Conservation (phyloP, 1,140 invertebrate species). For the Calycopis cecrops region DNA sequence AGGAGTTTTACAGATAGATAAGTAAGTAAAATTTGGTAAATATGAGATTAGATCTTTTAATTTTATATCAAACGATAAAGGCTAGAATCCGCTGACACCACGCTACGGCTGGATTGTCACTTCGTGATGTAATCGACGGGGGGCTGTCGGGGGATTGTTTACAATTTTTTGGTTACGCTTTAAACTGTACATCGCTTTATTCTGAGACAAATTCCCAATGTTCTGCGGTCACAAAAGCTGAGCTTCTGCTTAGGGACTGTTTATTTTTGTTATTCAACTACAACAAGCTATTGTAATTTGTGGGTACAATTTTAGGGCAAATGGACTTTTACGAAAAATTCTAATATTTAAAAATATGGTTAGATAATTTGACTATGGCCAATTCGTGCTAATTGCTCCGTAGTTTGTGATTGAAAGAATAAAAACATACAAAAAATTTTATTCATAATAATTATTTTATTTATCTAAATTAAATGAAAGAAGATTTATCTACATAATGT, state of each 20-base stretch:
- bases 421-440: too few species aligned
- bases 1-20: background rate
- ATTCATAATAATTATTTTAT: too few species aligned
- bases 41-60: background rate
- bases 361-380: too few species aligned
- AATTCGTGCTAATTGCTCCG: too few species aligned
- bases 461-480: too few species aligned
- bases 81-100: background rate
- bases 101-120: conserved; percentile 5
- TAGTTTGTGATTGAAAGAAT: too few species aligned
- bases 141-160: conserved; percentile 43
- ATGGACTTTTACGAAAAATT: too few species aligned
- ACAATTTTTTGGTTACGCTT: conserved; percentile 42
- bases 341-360: too few species aligned
- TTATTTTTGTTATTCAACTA: conserved; percentile 42
- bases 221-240: conserved; percentile 47
- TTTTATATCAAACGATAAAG: background rate
- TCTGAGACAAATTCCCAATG: conserved; percentile 44
- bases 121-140: conserved; percentile 36
- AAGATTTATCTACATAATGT: too few species aligned
- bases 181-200: conserved; percentile 42
- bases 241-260: conserved; percentile 50
- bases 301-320: conserved; percentile 32
- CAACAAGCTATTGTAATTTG: conserved; percentile 30
- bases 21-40: background rate